These are phyloP conservation scores for Spisula subtruncata DNA, from an alignment of 2,888 invertebrate genomes.

Conservation along the genomic window DNA sequence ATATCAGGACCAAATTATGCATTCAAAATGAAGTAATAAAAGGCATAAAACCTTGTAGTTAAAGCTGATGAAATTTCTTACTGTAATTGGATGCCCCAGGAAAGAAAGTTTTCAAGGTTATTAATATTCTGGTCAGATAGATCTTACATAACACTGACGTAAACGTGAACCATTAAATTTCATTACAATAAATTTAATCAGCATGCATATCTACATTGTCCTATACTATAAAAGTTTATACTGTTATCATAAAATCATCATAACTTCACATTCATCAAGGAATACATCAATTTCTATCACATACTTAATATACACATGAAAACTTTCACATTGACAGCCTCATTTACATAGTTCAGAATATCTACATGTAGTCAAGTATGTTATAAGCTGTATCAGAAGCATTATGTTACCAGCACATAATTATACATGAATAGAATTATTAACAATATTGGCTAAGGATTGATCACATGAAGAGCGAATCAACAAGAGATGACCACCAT, in stretches of 20 bases:
- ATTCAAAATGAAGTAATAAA: too few relatives aligned
- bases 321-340: too few relatives aligned
- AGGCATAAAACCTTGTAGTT: not conserved
- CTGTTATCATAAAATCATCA: conserved; percentile 14
- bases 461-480: too few relatives aligned
- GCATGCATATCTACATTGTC: not conserved
- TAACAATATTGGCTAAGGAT: too few relatives aligned
- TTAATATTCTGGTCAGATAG: conserved; percentile 1
- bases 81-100: not conserved
- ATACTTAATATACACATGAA: too few relatives aligned
- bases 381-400: too few relatives aligned
- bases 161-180: not conserved
- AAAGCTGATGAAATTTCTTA: not conserved
- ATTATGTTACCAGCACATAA: too few relatives aligned
- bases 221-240: not conserved
- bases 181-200: conserved; percentile 12
- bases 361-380: too few relatives aligned
- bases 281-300: too few relatives aligned
- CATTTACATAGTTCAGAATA: too few relatives aligned
- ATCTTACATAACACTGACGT: not conserved
- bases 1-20: not conserved
- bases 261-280: not conserved
- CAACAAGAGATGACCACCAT: too few relatives aligned
- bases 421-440: too few relatives aligned
- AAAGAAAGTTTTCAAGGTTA: not conserved